Base-by-base conservation (phyloP, 2,113 vertebrate genomes). In the Emydocephalus ijimae region DNA sequence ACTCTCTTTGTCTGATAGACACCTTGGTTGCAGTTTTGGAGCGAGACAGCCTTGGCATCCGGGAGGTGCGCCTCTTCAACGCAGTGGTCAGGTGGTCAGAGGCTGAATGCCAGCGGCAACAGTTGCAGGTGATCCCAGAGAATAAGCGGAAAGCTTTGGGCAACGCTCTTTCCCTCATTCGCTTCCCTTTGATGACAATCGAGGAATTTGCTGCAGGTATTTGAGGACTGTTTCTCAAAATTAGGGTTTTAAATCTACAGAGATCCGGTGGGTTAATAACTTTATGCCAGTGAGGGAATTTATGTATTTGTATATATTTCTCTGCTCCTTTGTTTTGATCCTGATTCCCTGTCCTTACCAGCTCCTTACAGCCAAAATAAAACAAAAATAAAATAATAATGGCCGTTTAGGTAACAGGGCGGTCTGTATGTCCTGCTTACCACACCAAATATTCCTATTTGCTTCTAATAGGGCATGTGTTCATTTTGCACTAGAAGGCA, bases 161-260 rank as follows among this genome's bases (percentile, higher is more conserved):
- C 95, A 99, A 99, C 95, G 98, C 99, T 0, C 98, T 99, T 90
- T 98, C 98, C 0, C 98, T 99, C 94, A 99, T 99, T 96, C 98
- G 99, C 95, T 99, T 99, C 97, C 99, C 99, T 3, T 96, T 99
- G 93, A 99, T 99, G 99, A 99, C 99, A 88, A 99, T 99, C 0
- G 99, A 99, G 97, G 99, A 99, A 97, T 99, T 99, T 92, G 99
- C 99, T 14, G 99, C 99, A 98, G 99, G 99, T 99, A 95, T 21
- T 88, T 45, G 56, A 74, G 90, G 26, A 29, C 50, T 3, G 4
- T 69, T 14, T n/a, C 24, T 48, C 26, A 1, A 64, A 43, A 59
- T 3, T 0, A 5, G 55, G 23, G 34, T 6, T 12, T 24, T 54
- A n/a, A n/a, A n/a, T n/a, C 26, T 8, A 29, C 74, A 81, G 15